These are phyloP conservation scores for human DNA, from an alignment of 2,113 vertebrate species.

Conservation along the genomic window GRCh38 chr1:218659501-218660000, in stretches of 20 bases:
- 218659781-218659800: not conserved
- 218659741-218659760: not conserved
- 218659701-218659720: not conserved
- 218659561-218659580: not conserved
- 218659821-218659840: not conserved
- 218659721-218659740: not conserved
- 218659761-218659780: not conserved
- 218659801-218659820: not conserved
- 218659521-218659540: not conserved
- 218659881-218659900: not conserved
- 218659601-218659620: not conserved
- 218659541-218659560: not conserved
- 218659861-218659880: not conserved
- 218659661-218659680: not conserved
- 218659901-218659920: not conserved
- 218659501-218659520: not conserved
- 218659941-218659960: not conserved
- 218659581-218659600: not conserved
- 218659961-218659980: constrained; percentile 43
- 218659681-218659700: not conserved
- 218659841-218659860: not conserved
- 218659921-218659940: not conserved
- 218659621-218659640: not conserved
- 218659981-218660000: constrained; percentile 44
- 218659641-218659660: not conserved